phyloP scores from a whole-genome alignment of 1,140 invertebrate species.

The Lethocerus indicus region DNA sequence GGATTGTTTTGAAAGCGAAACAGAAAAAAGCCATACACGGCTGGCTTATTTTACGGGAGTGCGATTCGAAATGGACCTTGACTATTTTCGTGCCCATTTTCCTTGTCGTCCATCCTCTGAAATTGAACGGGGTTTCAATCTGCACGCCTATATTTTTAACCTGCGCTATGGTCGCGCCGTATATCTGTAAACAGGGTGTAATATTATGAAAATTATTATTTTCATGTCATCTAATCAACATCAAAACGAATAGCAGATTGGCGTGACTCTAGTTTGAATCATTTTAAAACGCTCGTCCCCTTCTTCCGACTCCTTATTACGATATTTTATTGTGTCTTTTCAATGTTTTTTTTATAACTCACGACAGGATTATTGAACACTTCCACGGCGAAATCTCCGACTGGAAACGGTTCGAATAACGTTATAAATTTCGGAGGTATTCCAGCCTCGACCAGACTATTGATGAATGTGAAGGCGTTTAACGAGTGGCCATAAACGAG shows the following conservation, averaged over 20 bases:
- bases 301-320: neutral
- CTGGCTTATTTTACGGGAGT: no score
- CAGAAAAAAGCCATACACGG: no score
- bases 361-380: slow-evolving; percentile 3
- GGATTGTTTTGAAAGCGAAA: no score
- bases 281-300: neutral
- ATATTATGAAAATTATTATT: no score
- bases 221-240: no score
- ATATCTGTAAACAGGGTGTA: no score
- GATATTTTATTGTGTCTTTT: neutral
- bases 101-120: no score
- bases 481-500: slow-evolving; percentile 41
- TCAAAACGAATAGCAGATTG: neutral
- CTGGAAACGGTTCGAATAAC: slow-evolving; percentile 36
- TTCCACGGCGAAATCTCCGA: slow-evolving; percentile 18
- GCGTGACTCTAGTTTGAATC: neutral
- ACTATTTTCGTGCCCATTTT: no score
- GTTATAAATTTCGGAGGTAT: slow-evolving; percentile 28
- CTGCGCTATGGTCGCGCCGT: no score
- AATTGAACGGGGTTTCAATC: no score
- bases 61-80: no score
- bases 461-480: slow-evolving; percentile 37
- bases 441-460: slow-evolving; percentile 34
- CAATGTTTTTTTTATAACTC: slow-evolving; percentile 1
- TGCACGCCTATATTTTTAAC: no score